Percentiles rank a stretch among this genome's conserved stretches.
phyloP scores from a whole-genome alignment of 2,797 vertebrate genomes.

The Sebastes kiyomatsui region DNA sequence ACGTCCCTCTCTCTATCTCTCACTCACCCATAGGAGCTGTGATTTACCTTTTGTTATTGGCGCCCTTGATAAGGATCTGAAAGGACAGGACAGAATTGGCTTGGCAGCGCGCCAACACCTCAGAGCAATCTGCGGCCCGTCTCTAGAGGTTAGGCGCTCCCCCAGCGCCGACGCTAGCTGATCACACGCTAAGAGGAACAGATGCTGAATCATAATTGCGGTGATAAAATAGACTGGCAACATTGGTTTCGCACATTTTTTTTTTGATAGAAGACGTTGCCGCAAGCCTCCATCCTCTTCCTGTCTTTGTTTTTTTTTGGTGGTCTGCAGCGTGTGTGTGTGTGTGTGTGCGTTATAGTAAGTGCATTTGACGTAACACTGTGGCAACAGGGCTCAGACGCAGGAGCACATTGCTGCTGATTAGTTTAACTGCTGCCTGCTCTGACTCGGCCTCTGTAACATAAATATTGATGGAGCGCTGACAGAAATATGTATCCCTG shows the following conservation, averaged over 20 bases:
- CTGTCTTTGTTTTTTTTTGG: slow-evolving; percentile 33
- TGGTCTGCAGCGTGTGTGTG: not conserved
- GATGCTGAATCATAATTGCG: slow-evolving; percentile 76
- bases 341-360: slow-evolving; percentile 12
- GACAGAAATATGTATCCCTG: slow-evolving; percentile 76
- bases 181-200: slow-evolving; percentile 69
- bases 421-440: slow-evolving; percentile 75
- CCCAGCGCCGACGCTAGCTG: slow-evolving; percentile 18
- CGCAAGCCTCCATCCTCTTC: slow-evolving; percentile 35
- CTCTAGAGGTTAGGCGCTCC: slow-evolving; percentile 57
- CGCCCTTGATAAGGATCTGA: slow-evolving; percentile 78
- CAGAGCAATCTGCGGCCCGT: slow-evolving; percentile 62
- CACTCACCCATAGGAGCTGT: slow-evolving; percentile 36
- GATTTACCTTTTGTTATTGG: slow-evolving; percentile 71
- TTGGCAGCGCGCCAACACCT: slow-evolving; percentile 71
- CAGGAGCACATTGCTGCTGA: slow-evolving; percentile 62
- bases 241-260: slow-evolving; percentile 24
- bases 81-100: slow-evolving; percentile 73
- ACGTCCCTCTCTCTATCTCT: not conserved
- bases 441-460: slow-evolving; percentile 49
- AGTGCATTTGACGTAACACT: slow-evolving; percentile 35
- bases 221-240: slow-evolving; percentile 56
- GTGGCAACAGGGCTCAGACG: slow-evolving; percentile 41
- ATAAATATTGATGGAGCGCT: slow-evolving; percentile 81
- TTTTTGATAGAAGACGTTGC: slow-evolving; percentile 9